A percentile compares a stretch with the other conserved stretches of the same genome.
Evolutionary conservation across 2,113 vertebrate species (phyloP).

Genomic region (Chionomys nivalis): DNA sequence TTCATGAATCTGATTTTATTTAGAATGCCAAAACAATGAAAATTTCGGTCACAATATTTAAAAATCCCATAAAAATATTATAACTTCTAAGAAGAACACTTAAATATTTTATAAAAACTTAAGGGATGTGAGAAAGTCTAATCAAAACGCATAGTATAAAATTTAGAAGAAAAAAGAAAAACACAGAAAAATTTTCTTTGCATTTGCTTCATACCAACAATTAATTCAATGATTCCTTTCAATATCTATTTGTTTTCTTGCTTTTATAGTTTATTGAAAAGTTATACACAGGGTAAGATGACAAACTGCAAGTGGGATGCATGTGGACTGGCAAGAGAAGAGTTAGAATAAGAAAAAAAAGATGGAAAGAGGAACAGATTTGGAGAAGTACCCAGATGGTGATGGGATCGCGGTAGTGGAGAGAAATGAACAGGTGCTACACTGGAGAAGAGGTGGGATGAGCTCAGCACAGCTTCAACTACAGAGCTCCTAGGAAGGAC

Average conservation of each 20-base stretch:
- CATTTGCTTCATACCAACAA: not conserved
- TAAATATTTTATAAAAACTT: conserved; percentile 28
- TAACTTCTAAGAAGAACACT: not conserved
- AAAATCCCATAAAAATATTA: conserved; percentile 36
- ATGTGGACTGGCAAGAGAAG: not conserved
- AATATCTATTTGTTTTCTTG: not conserved
- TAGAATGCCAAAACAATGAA: conserved; percentile 1
- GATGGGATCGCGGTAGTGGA: too few relatives aligned
- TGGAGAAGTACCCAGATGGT: too few relatives aligned
- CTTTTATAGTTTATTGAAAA: not conserved
- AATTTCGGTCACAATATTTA: conserved; percentile 20
- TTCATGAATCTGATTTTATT: conserved; percentile 28
- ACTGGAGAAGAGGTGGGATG: not conserved
- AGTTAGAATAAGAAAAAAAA: not conserved
- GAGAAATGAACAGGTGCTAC: not conserved
- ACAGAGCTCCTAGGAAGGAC: too few relatives aligned
- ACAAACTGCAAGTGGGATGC: not conserved
- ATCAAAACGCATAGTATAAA: not conserved
- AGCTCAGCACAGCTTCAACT: not conserved
- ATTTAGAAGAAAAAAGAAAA: not conserved
- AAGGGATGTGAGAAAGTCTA: not conserved
- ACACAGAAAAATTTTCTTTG: not conserved
- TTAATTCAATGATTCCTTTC: not conserved
- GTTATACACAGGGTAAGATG: not conserved
- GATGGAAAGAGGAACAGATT: not conserved